These are phyloP conservation scores for Forbesichthys papilliferus DNA, from an alignment of 2,113 vertebrate species.

Conservation along the genomic window DNA sequence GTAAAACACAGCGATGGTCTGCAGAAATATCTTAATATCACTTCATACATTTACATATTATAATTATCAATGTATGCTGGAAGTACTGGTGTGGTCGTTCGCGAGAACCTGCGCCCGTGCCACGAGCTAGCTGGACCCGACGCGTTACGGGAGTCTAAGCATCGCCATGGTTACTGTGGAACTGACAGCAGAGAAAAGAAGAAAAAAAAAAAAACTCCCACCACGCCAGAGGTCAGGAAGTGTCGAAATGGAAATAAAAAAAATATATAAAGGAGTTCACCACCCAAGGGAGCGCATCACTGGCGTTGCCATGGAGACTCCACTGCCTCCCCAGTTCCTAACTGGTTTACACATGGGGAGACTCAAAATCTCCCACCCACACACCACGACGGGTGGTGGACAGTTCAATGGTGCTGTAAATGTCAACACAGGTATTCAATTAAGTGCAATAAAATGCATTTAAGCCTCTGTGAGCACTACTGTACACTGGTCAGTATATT, in stretches of 20 bases:
- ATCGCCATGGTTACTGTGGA: conserved; percentile 24
- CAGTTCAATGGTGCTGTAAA: no score
- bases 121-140: neutral
- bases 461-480: no score
- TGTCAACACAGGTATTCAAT: no score
- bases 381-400: no score
- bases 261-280: neutral
- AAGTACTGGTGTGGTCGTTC: neutral
- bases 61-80: neutral
- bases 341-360: neutral
- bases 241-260: neutral
- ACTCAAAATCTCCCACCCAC: neutral
- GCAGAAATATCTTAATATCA: no score
- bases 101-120: no score
- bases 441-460: no score
- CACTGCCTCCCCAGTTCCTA: neutral
- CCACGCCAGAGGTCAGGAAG: neutral
- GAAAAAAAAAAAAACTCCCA: conserved; percentile 15
- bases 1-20: no score
- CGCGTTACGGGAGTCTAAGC: neutral
- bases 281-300: neutral
- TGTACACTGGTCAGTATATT: no score
- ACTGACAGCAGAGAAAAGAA: conserved; percentile 29
- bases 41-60: no score
- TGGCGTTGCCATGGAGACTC: neutral